A percentile compares a stretch with the other conserved stretches of the same genome.
These are phyloP conservation scores for Notarius quadriscutis DNA, from an alignment of 2,113 vertebrate genomes.

Conservation along the genomic window DNA sequence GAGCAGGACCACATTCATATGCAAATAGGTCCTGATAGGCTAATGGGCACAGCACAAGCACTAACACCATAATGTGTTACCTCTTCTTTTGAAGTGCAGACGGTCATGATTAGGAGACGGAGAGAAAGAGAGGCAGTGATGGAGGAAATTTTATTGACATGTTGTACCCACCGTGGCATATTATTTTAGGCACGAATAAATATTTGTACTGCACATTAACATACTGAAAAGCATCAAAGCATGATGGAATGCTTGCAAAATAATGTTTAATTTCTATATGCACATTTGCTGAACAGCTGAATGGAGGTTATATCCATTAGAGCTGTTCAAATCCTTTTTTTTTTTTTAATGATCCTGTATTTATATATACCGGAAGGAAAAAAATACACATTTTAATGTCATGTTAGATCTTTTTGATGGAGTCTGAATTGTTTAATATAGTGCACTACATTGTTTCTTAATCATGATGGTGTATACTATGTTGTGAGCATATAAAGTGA, in stretches of 20 bases:
- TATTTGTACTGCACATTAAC: conserved; percentile 29
- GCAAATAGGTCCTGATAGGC: conserved; percentile 36
- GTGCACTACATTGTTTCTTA: background rate
- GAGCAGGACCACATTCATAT: conserved; percentile 42
- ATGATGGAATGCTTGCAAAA: background rate
- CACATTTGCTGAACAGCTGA: background rate
- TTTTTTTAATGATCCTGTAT: background rate
- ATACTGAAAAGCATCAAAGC: background rate
- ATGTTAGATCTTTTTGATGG: background rate
- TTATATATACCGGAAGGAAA: background rate
- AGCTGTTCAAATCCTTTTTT: background rate
- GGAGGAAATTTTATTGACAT: conserved; percentile 19
- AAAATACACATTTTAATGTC: background rate
- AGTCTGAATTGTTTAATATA: background rate
- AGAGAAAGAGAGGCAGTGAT: background rate
- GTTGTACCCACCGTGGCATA: conserved; percentile 13
- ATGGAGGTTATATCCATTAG: background rate
- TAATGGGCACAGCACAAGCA: conserved; percentile 39
- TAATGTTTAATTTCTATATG: background rate
- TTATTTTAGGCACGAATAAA: conserved; percentile 29
- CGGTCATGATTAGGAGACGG: conserved; percentile 30
- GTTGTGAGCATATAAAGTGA: background rate
- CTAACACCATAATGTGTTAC: conserved; percentile 43
- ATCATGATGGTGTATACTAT: background rate
- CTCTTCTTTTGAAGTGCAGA: conserved; percentile 45